Conservation (phyloP, 37 sponge, comb jelly and placozoan genomes). For the Spongilla lacustris region DNA sequence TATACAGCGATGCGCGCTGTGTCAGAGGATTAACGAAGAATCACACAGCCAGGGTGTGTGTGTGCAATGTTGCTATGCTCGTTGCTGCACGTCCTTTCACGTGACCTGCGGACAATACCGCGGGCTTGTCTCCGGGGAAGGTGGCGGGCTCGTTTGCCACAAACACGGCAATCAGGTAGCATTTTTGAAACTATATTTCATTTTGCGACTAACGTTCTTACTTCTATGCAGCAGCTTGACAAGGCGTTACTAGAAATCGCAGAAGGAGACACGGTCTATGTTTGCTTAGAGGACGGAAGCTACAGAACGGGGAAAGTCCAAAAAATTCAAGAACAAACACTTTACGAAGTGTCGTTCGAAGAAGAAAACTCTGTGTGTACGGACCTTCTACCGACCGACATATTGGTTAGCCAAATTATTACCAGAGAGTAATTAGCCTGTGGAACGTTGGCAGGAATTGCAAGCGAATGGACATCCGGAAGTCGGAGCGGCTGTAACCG, state of each 20-base stretch:
- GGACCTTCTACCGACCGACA: constrained; percentile 61
- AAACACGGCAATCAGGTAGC: constrained; percentile 34
- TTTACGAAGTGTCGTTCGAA: constrained; percentile 84
- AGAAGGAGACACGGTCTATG: constrained; percentile 47
- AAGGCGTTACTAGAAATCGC: not conserved
- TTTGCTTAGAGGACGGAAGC: constrained; percentile 1
- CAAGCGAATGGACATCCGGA: not conserved
- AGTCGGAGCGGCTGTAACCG: constrained; percentile 53
- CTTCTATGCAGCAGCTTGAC: constrained; percentile 12
- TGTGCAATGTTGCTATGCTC: constrained; percentile 62
- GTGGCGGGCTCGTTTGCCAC: constrained; percentile 42
- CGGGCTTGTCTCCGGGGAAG: constrained; percentile 30
- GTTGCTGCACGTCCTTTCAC: constrained; percentile 81
- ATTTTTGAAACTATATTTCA: not conserved
- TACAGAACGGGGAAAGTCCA: constrained; percentile 18
- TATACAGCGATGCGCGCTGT: constrained; percentile 49
- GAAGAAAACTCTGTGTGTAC: constrained; percentile 80
- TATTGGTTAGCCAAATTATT: constrained; percentile 40
- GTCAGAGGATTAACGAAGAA: not conserved
- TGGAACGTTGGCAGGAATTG: not conserved
- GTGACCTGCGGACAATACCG: constrained; percentile 84
- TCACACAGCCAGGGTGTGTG: constrained; percentile 57
- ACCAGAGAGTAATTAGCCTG: not conserved
- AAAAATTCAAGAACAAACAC: constrained; percentile 8
- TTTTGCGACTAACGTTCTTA: not conserved